Evolutionary conservation across 2,113 vertebrate genomes (phyloP).

Genomic region (Calypte anna): DNA sequence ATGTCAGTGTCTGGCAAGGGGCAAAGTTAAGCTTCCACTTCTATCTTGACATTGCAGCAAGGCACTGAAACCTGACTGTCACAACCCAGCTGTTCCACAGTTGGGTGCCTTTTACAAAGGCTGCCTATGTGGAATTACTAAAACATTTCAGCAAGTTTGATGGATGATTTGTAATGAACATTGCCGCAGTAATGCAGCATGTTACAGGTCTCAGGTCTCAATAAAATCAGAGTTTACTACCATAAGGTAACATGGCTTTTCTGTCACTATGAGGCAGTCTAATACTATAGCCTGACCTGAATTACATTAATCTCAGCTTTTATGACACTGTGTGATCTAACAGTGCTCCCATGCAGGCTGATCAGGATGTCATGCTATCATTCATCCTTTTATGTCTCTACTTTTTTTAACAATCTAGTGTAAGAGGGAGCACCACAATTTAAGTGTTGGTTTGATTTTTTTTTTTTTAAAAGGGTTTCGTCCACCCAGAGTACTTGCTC

Average conservation of each 20-base stretch:
- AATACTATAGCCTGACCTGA: not conserved
- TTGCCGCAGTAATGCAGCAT: accelerated
- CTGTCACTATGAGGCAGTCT: not conserved
- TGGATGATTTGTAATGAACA: accelerated
- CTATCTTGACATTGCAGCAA: not conserved
- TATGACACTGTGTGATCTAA: not conserved
- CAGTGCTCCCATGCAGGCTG: not conserved
- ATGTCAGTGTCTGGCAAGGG: not conserved
- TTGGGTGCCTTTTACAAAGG: not conserved
- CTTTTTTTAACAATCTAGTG: not conserved
- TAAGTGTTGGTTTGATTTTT: not conserved
- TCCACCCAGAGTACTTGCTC: not conserved
- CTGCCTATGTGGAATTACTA: not conserved
- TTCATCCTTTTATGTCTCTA: not conserved
- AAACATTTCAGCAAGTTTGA: not conserved
- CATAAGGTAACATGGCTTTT: accelerated
- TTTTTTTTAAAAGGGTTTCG: not conserved
- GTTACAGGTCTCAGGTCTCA: not conserved
- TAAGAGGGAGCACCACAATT: not conserved
- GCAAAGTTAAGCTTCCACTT: not conserved
- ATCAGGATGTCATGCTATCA: not conserved
- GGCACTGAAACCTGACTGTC: not conserved
- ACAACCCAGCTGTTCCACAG: not conserved
- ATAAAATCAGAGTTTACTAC: not conserved
- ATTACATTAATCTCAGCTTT: not conserved